Evolutionary conservation across 2,113 vertebrate genomes (phyloP).

Genomic region (Periophthalmus modestus): DNA sequence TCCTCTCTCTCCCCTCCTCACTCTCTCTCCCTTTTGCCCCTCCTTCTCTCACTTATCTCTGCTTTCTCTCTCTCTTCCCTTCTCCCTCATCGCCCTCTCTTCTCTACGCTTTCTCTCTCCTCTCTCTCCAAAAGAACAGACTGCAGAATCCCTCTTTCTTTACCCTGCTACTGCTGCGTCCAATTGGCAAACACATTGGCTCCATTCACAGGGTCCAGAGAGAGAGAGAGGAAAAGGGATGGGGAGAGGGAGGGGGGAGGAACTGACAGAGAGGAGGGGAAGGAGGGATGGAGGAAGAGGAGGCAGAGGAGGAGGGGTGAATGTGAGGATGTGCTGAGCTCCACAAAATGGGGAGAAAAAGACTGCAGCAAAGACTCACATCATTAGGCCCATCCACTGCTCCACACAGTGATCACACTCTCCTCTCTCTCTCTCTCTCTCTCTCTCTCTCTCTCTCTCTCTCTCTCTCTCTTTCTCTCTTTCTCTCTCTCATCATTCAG

Average conservation of each 20-base stretch:
- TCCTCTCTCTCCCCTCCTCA: too few species aligned
- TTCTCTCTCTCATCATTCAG: too few species aligned
- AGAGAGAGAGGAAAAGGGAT: constrained; percentile 24
- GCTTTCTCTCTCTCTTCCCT: too few species aligned
- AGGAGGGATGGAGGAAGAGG: constrained; percentile 23
- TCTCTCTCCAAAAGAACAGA: background rate
- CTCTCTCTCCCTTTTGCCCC: too few species aligned
- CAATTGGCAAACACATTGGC: background rate
- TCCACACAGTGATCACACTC: background rate
- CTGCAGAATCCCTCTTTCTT: background rate
- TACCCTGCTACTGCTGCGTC: background rate
- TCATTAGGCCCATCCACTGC: constrained; percentile 58
- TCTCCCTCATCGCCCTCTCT: background rate
- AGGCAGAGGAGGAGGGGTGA: constrained; percentile 1
- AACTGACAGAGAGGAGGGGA: constrained; percentile 39
- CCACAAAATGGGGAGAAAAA: constrained; percentile 76
- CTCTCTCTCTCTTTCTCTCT: too few species aligned
- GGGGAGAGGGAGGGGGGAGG: constrained; percentile 54
- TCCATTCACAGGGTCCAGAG: background rate
- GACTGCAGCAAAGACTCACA: constrained; percentile 77
- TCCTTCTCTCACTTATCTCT: too few species aligned
- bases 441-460: too few species aligned
- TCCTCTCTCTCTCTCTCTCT: constrained; percentile 9
- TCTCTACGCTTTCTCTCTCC: background rate
- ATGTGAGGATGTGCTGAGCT: constrained; percentile 76